Conservation (phyloP, 2,888 invertebrate species). For the Ichneumoninae sp. region DNA sequence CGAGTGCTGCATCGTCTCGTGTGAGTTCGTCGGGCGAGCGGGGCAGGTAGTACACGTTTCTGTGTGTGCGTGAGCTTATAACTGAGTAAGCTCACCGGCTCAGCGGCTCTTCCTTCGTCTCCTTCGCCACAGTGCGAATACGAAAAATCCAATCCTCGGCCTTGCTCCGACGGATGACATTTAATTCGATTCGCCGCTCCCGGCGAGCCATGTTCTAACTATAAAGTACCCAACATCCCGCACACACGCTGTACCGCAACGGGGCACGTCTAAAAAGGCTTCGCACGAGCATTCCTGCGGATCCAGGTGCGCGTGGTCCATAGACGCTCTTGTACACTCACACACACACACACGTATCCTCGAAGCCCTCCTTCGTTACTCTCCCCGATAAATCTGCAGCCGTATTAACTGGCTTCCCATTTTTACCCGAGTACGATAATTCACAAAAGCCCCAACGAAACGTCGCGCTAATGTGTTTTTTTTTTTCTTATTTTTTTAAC, state of each 20-base stretch:
- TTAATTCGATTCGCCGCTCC: conserved; percentile 61
- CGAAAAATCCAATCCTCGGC: conserved; percentile 44
- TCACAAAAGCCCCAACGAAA: no score
- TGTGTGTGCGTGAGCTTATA: background rate
- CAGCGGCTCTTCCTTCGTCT: background rate
- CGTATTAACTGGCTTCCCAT: no score
- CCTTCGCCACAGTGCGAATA: background rate
- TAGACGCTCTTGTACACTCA: background rate
- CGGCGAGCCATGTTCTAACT: conserved; percentile 59
- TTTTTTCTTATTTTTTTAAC: no score
- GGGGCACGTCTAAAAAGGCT: conserved; percentile 8
- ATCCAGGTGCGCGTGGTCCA: conserved; percentile 45
- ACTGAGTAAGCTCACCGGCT: background rate
- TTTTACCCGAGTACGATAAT: no score
- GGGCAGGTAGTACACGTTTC: conserved; percentile 3
- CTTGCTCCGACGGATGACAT: conserved; percentile 65
- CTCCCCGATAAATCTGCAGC: background rate
- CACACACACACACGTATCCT: background rate
- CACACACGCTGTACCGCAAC: background rate
- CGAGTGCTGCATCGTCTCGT: conserved; percentile 4
- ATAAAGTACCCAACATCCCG: conserved; percentile 51
- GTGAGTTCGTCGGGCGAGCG: background rate
- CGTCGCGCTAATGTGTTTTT: no score
- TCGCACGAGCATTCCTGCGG: conserved; percentile 1
- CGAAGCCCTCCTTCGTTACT: background rate